Percentiles rank a stretch among this genome's conserved stretches.
Evolutionary conservation across 2,888 invertebrate genomes (phyloP).

Genomic region (Nudaria mundana): DNA sequence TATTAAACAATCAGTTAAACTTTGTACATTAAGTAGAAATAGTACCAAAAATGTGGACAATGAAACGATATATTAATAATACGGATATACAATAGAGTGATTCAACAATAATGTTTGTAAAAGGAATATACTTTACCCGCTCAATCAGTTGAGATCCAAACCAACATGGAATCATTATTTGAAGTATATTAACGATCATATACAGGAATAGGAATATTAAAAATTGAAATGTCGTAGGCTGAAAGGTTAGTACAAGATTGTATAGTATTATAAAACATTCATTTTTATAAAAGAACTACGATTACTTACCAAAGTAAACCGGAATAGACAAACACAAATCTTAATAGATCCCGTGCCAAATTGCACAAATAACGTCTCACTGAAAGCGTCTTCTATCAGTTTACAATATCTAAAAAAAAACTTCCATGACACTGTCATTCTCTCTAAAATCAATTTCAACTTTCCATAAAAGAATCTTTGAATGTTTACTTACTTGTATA

Average conservation of each 20-base stretch:
- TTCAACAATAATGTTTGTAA: no score
- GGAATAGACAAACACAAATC: conserved; percentile 57
- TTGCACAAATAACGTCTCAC: conserved; percentile 50
- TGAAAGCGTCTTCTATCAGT: conserved; percentile 47
- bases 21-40: background rate
- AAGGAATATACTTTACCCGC: conserved; percentile 38
- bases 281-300: no score
- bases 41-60: background rate
- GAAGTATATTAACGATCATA: conserved; percentile 47
- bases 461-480: no score
- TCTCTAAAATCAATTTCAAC: no score
- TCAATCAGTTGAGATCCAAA: conserved; percentile 55
- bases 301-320: conserved; percentile 61
- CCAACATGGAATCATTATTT: conserved; percentile 61
- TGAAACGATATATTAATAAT: background rate
- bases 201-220: conserved; percentile 54
- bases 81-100: no score
- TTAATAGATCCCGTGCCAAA: conserved; percentile 54
- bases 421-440: no score
- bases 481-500: conserved; percentile 55
- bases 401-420: conserved; percentile 1
- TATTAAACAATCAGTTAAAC: no score
- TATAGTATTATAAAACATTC: no score
- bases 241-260: conserved; percentile 21
- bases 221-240: conserved; percentile 53